These are phyloP conservation scores for Pseudochaenichthys georgianus DNA, from an alignment of 2,797 vertebrate genomes.

Conservation along the genomic window DNA sequence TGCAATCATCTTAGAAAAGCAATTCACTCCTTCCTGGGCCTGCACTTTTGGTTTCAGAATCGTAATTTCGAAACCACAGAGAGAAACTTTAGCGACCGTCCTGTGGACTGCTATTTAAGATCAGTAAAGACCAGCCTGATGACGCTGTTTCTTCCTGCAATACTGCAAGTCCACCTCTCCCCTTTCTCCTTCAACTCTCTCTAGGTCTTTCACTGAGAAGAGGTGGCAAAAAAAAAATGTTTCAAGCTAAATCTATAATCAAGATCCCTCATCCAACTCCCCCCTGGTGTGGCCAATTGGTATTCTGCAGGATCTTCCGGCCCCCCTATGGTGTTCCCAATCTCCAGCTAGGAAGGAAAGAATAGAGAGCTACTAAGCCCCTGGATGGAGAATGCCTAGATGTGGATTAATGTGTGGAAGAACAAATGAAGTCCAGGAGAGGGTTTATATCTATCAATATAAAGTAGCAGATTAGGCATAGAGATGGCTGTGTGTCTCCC, in stretches of 20 bases:
- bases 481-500: conserved; percentile 65
- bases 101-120: conserved; percentile 64
- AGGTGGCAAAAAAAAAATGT: conserved; percentile 66
- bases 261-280: conserved; percentile 82
- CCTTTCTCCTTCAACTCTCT: conserved; percentile 56
- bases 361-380: conserved; percentile 84
- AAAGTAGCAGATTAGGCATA: conserved; percentile 78
- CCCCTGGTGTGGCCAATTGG: conserved; percentile 87
- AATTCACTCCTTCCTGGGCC: conserved; percentile 53
- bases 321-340: conserved; percentile 85
- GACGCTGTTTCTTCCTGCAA: conserved; percentile 45
- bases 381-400: conserved; percentile 82
- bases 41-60: conserved; percentile 58
- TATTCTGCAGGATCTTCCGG: conserved; percentile 84
- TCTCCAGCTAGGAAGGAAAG: conserved; percentile 86
- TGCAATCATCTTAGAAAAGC: conserved; percentile 65
- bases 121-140: conserved; percentile 64
- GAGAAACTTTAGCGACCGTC: conserved; percentile 37
- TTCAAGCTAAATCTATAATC: conserved; percentile 88
- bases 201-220: conserved; percentile 60
- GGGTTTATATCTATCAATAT: conserved; percentile 85
- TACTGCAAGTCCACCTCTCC: conserved; percentile 47
- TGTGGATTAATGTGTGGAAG: conserved; percentile 87
- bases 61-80: conserved; percentile 69
- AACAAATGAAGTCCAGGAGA: conserved; percentile 87